Evolutionary conservation across 2,113 vertebrate species (phyloP).

Genomic region (Oriolus oriolus): DNA sequence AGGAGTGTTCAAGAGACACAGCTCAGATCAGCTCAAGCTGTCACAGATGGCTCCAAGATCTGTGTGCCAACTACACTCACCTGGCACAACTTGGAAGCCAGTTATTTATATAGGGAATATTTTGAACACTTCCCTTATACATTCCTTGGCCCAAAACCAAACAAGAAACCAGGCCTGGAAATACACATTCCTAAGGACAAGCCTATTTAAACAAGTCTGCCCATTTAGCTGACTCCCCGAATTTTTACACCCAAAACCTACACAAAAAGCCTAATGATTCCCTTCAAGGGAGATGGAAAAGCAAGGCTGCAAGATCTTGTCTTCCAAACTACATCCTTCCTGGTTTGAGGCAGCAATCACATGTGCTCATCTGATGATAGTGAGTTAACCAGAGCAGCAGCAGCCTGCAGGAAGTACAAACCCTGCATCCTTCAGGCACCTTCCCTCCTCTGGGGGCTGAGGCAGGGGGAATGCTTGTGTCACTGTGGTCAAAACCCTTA

Average conservation of each 20-base stretch:
- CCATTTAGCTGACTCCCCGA: background rate
- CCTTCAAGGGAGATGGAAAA: background rate
- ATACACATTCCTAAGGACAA: background rate
- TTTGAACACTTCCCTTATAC: background rate
- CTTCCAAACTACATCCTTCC: background rate
- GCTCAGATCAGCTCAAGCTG: background rate
- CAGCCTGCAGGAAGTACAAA: background rate
- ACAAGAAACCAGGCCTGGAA: background rate
- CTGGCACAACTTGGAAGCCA: background rate
- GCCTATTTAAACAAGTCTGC: background rate
- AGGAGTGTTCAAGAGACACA: background rate
- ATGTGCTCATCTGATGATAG: background rate
- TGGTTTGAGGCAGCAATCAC: background rate
- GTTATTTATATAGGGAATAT: background rate
- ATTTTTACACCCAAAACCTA: background rate
- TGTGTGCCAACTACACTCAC: background rate
- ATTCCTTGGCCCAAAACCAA: background rate
- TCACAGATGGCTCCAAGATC: rapidly evolving
- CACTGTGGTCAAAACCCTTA: background rate
- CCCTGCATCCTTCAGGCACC: background rate
- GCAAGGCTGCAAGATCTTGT: background rate
- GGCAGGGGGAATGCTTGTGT: rapidly evolving
- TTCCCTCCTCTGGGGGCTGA: background rate
- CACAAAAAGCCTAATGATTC: background rate
- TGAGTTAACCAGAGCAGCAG: background rate